Evolutionary conservation across 2,888 invertebrate species (phyloP), one percentile per base, ranked within the genome.

Genomic region (Periphyllus acericola): DNA sequence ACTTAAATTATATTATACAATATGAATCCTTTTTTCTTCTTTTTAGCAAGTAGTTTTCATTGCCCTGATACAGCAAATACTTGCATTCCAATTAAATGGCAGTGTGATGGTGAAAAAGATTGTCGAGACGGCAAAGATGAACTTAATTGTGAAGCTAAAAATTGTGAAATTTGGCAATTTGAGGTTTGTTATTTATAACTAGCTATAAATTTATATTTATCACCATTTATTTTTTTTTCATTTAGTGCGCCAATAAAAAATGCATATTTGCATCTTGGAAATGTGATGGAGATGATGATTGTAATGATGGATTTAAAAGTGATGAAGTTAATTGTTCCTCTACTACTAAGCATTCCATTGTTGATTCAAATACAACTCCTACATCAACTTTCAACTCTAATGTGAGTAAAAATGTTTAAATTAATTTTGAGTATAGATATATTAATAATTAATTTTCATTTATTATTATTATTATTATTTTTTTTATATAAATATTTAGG

Each of bases 91-190:
- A 93, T 93, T 90, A 94, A 95, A 32, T 96, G 96, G 96, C 94
- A 95, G 89, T 96, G 96, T 91, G 96, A 96, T 90, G 93, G 92
- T 46, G 94, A 95, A 1, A 93, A 95, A 90, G 96, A 96, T 90
- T 96, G 96, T 90, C 94, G 94, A 0, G 96, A 96, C 90, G 93
- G 93, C 72, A 94, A 95, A 0, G 96, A 96, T 90, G 96, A 96
- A 91, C 90, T 93, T 0, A 95, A 95, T 0, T 95, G 91, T 83
- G 88, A 89, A 5, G 68, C 29, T 25, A 85, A 84, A 29, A 89
- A 89, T 5, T 91, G 91, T 83, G 90, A 91, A 46, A 88, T 88
- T 6, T 91, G 90, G 90, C 91, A 91, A 89, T 91, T 90, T 88
- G 89, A 90, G 86, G 90, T 90, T 60, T 75, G 55, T 79, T 87